Percentiles rank a stretch among this genome's conserved stretches.
Evolutionary conservation across 2,113 vertebrate species (phyloP).

Genomic region (Physeter macrocephalus): DNA sequence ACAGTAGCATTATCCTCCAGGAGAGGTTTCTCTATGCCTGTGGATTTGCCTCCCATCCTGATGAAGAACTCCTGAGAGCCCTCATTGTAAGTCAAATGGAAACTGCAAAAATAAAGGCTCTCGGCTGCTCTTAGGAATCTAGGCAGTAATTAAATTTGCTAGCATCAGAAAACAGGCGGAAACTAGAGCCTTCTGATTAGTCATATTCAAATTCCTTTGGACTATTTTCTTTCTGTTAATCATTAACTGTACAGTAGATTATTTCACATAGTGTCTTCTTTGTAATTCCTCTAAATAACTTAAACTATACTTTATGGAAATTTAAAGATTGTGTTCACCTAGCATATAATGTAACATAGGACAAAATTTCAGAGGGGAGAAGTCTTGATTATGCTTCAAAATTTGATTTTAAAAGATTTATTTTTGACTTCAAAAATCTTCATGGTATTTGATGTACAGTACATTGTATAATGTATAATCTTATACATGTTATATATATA

Average conservation of each 20-base stretch:
- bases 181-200: neutral
- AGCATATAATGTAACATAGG: neutral
- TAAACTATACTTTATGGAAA: neutral
- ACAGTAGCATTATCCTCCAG: slow-evolving; percentile 85
- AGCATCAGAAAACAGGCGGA: neutral
- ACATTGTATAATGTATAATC: neutral
- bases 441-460: neutral
- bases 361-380: neutral
- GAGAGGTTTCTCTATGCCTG: slow-evolving; percentile 97
- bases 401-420: neutral
- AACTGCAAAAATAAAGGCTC: neutral
- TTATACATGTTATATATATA: neutral
- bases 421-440: slow-evolving; percentile 4
- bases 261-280: neutral
- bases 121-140: neutral
- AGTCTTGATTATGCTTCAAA: neutral
- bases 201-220: neutral
- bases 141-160: neutral
- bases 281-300: neutral
- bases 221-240: neutral
- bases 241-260: neutral
- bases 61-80: slow-evolving; percentile 87
- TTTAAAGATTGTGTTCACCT: neutral
- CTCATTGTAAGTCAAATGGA: slow-evolving; percentile 86
- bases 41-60: slow-evolving; percentile 94